phyloP scores from a whole-genome alignment of 2,113 vertebrate species.

The Sciurus niger region DNA sequence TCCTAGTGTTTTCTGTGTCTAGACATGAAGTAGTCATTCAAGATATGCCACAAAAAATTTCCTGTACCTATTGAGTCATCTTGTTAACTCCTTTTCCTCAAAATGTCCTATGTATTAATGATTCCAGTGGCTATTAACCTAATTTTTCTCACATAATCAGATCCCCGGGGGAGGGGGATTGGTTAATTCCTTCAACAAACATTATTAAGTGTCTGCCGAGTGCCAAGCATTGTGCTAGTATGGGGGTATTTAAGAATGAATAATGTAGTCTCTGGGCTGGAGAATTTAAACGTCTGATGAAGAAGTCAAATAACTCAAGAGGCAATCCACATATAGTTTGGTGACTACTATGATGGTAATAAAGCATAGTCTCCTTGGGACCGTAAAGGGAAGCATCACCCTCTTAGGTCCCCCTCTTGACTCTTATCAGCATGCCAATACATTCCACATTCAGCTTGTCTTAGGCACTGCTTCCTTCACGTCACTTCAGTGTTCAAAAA shows the following conservation, averaged over 20 bases:
- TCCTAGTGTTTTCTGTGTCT: background rate
- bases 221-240: background rate
- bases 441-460: background rate
- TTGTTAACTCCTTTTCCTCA: constrained; percentile 58
- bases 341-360: background rate
- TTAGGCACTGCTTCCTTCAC: constrained; percentile 40
- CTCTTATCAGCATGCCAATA: background rate
- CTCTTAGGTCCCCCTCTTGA: constrained; percentile 7
- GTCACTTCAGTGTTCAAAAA: constrained; percentile 8
- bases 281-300: background rate
- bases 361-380: background rate
- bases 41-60: constrained; percentile 19
- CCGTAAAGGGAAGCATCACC: background rate
- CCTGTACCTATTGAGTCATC: background rate
- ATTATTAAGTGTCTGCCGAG: background rate
- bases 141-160: constrained; percentile 1
- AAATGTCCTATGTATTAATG: constrained; percentile 35
- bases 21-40: constrained; percentile 31
- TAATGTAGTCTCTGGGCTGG: background rate
- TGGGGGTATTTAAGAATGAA: constrained; percentile 9
- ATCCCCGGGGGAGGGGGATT: background rate
- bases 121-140: background rate
- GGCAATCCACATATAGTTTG: background rate
- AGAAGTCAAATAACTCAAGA: background rate
- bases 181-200: constrained; percentile 48